These are phyloP conservation scores for Dimorphilus gyrociliatus DNA, from an alignment of 2,888 invertebrate species.

Conservation along the genomic window DNA sequence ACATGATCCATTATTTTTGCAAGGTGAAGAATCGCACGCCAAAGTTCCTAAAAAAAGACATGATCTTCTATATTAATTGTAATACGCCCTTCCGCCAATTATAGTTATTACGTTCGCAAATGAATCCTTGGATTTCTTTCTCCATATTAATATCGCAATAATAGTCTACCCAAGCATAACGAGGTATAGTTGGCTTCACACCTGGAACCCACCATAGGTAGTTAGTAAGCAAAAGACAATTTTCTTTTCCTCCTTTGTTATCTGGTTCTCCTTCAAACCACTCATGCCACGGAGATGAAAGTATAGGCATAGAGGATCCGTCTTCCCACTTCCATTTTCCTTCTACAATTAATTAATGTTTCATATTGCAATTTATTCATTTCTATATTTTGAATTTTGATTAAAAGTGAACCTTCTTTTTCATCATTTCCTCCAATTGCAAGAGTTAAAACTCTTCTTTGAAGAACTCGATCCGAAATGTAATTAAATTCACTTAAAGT, in stretches of 20 bases:
- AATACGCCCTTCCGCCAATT: neutral
- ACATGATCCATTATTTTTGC: conserved; percentile 8
- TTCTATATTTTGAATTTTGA: too few species aligned
- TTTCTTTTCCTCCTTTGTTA: conserved; percentile 2
- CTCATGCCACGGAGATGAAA: conserved; percentile 1
- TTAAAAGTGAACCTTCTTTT: conserved; percentile 2
- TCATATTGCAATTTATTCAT: too few species aligned
- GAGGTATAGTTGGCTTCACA: conserved; percentile 4
- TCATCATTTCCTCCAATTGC: conserved; percentile 4
- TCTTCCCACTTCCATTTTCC: conserved; percentile 5
- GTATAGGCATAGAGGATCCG: conserved; percentile 3
- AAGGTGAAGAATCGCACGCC: conserved; percentile 6
- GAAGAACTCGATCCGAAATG: conserved; percentile 1
- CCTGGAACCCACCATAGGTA: conserved; percentile 7
- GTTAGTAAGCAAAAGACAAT: conserved; percentile 9
- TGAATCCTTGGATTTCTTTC: conserved; percentile 10
- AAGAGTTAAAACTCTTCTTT: conserved; percentile 1
- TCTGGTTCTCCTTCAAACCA: conserved; percentile 8
- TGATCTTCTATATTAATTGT: neutral
- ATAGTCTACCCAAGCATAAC: conserved; percentile 7
- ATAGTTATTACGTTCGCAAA: conserved; percentile 8
- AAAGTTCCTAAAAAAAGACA: conserved; percentile 4
- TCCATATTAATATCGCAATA: conserved; percentile 6
- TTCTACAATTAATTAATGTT: neutral
- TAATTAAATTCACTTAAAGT: conserved; percentile 2